A percentile compares a stretch with the other conserved stretches of the same genome.
Conservation (phyloP, 1,140 invertebrate species). For the Bombus balteatus region DNA sequence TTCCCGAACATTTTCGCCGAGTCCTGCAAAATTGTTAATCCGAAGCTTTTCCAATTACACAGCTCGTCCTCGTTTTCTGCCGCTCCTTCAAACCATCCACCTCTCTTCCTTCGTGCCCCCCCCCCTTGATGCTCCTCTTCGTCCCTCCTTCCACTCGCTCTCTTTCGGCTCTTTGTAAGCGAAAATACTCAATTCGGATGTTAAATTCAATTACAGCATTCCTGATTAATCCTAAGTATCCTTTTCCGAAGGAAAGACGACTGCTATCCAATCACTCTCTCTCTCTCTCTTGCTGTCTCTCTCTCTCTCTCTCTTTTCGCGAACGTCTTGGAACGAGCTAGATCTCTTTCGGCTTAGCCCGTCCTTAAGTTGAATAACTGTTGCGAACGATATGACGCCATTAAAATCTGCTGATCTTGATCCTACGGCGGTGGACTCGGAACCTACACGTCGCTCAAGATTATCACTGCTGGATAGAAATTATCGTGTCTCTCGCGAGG, state of each 20-base stretch:
- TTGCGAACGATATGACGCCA: constrained; percentile 64
- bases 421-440: constrained; percentile 31
- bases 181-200: constrained; percentile 81
- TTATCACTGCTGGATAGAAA: constrained; percentile 36
- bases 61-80: constrained; percentile 38
- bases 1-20: constrained; percentile 77
- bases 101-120: constrained; percentile 32
- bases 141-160: constrained; percentile 27
- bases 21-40: constrained; percentile 83
- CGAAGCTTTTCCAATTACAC: constrained; percentile 80
- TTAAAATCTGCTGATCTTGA: constrained; percentile 64
- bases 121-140: constrained; percentile 26
- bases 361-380: constrained; percentile 64
- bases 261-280: constrained; percentile 17
- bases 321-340: constrained; percentile 58
- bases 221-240: constrained; percentile 82
- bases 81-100: constrained; percentile 39
- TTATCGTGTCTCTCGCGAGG: neutral
- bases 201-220: constrained; percentile 81
- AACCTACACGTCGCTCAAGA: constrained; percentile 8
- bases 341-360: constrained; percentile 65
- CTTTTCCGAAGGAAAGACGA: constrained; percentile 68
- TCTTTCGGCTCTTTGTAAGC: constrained; percentile 80
- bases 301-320: constrained; percentile 4
- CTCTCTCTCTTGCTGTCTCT: neutral